Conservation (phyloP, 1,140 invertebrate species). For the Palaemon carinicauda region DNA sequence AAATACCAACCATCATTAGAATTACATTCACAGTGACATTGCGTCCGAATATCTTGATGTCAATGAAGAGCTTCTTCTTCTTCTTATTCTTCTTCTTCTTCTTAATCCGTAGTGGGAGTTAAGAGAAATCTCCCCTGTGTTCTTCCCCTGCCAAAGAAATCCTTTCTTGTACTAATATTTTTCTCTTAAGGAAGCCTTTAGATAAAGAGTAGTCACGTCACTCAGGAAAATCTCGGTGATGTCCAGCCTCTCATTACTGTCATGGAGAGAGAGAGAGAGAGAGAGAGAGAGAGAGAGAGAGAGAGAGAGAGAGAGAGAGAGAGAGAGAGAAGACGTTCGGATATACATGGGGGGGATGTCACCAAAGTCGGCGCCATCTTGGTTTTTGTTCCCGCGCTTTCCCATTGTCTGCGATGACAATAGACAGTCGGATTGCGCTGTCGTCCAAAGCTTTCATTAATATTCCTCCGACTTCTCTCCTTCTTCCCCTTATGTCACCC, state of each 20-base stretch:
- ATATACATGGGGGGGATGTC: slow-evolving; percentile 6
- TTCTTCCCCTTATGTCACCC: background rate
- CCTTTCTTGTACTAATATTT: too few relatives aligned
- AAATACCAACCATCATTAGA: slow-evolving; percentile 39
- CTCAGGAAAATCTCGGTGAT: background rate
- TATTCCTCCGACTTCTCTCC: slow-evolving; percentile 7
- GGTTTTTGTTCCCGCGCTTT: slow-evolving; percentile 25
- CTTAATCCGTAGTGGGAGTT: too few relatives aligned
- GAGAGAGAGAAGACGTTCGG: too few relatives aligned
- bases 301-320: too few relatives aligned
- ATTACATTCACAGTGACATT: slow-evolving; percentile 30
- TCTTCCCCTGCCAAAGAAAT: too few relatives aligned
- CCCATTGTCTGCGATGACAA: slow-evolving; percentile 26
- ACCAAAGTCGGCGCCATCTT: slow-evolving; percentile 24
- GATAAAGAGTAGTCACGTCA: too few relatives aligned
- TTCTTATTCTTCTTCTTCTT: background rate
- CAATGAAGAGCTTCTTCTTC: background rate
- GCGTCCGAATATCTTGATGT: slow-evolving; percentile 10
- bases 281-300: background rate
- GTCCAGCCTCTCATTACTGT: background rate
- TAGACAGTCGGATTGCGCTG: slow-evolving; percentile 32
- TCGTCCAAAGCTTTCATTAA: slow-evolving; percentile 34
- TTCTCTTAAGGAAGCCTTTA: too few relatives aligned
- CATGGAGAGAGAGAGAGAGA: background rate
- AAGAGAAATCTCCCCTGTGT: too few relatives aligned